Conservation (phyloP, 2,113 vertebrate genomes). For the Onychostruthus taczanowskii region DNA sequence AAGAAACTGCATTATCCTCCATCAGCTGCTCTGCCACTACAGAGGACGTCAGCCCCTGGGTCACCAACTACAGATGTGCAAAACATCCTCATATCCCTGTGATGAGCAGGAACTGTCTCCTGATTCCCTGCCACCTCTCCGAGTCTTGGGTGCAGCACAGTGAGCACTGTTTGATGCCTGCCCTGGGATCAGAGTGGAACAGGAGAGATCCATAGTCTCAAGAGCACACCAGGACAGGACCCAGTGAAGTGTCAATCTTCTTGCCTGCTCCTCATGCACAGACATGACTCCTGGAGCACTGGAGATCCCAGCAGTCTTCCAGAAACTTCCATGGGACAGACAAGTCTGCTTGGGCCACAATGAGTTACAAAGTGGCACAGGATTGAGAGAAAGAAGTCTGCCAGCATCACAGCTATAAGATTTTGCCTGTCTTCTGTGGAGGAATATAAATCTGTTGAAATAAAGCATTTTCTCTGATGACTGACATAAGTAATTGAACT, state of each 20-base stretch:
- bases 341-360: not conserved
- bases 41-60: not conserved
- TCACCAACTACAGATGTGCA: not conserved
- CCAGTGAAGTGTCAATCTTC: fast-evolving
- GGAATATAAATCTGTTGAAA: not conserved
- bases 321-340: not conserved
- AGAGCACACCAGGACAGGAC: not conserved
- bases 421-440: not conserved
- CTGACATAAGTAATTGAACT: not conserved
- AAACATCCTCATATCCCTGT: not conserved
- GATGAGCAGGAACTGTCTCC: not conserved
- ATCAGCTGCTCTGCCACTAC: not conserved
- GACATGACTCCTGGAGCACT: not conserved
- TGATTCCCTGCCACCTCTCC: not conserved
- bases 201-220: not conserved
- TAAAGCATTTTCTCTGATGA: not conserved
- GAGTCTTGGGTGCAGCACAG: not conserved
- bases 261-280: not conserved
- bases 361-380: not conserved
- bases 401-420: not conserved
- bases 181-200: fast-evolving
- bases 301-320: not conserved
- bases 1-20: not conserved
- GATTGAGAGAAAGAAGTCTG: not conserved
- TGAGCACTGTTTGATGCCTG: not conserved